Evolutionary conservation across 1,140 invertebrate genomes (phyloP).

Genomic region (Polyergus mexicanus): DNA sequence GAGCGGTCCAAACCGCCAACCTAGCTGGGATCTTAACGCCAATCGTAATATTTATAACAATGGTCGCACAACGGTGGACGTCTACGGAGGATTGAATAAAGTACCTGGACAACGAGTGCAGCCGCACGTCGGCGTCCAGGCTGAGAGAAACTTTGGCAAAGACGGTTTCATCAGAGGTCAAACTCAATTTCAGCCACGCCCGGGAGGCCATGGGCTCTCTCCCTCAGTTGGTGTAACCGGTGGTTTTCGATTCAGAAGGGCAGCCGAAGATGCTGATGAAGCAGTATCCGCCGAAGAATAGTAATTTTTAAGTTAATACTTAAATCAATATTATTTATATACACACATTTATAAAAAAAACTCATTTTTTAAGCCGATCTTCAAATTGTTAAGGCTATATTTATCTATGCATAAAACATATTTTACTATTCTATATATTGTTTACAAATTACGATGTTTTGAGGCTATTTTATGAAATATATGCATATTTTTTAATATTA

Average conservation of each 20-base stretch:
- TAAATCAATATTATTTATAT: neutral
- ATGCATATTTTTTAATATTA: neutral
- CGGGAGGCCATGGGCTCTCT: conserved; percentile 20
- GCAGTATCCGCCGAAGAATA: conserved; percentile 13
- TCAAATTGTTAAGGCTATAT: neutral
- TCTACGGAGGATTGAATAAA: conserved; percentile 62
- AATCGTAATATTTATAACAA: conserved; percentile 59
- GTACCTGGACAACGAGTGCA: conserved; percentile 41
- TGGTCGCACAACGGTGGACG: conserved; percentile 16
- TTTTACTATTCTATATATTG: neutral
- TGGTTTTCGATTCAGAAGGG: conserved; percentile 64
- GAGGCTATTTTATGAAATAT: conserved; percentile 26
- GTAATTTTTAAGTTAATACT: neutral
- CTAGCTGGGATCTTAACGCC: conserved; percentile 66
- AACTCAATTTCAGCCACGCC: neutral
- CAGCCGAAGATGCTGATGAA: conserved; percentile 47
- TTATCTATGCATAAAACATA: conserved; percentile 2
- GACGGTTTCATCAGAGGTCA: conserved; percentile 35
- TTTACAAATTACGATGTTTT: neutral
- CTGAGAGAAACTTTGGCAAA: conserved; percentile 8
- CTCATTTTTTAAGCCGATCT: neutral
- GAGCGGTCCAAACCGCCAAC: conserved; percentile 65
- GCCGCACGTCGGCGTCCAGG: conserved; percentile 62
- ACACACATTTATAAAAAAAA: neutral
- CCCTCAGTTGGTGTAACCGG: conserved; percentile 17